phyloP scores from a whole-genome alignment of 2,888 invertebrate species.

The Caenorhabditis japonica region DNA sequence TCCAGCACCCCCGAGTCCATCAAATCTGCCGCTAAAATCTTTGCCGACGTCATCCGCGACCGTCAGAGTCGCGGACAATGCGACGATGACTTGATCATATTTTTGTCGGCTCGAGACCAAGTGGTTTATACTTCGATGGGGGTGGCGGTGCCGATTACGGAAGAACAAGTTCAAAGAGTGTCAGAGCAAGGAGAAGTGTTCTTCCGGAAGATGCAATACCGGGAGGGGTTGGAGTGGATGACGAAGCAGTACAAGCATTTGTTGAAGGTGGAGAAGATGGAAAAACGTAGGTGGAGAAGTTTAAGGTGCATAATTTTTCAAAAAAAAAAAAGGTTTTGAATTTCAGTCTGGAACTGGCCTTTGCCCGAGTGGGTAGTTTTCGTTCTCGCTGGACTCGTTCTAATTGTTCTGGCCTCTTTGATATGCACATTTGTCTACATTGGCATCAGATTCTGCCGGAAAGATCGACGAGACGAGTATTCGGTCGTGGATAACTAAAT shows the following conservation, averaged over 20 bases:
- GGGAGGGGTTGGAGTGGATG: slow-evolving; percentile 50
- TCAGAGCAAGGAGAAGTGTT: slow-evolving; percentile 43
- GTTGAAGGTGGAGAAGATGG: slow-evolving; percentile 27
- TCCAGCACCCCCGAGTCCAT: slow-evolving; percentile 44
- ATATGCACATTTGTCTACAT: slow-evolving; percentile 28
- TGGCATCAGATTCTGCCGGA: slow-evolving; percentile 21
- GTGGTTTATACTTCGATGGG: slow-evolving; percentile 54
- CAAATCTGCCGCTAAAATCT: slow-evolving; percentile 50
- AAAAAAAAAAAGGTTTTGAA: not conserved
- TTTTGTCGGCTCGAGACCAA: slow-evolving; percentile 52
- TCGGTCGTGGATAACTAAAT: slow-evolving; percentile 38
- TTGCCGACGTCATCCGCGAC: slow-evolving; percentile 53
- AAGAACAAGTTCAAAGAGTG: slow-evolving; percentile 13
- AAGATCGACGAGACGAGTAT: slow-evolving; percentile 35
- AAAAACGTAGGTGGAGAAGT: slow-evolving; percentile 16
- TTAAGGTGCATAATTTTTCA: not conserved
- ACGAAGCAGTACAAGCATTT: slow-evolving; percentile 37
- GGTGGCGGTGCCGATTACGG: slow-evolving; percentile 13
- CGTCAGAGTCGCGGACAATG: slow-evolving; percentile 58
- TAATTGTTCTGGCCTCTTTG: slow-evolving; percentile 25
- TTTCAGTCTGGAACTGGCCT: slow-evolving; percentile 52
- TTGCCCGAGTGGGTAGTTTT: slow-evolving; percentile 32
- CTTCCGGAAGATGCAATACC: slow-evolving; percentile 42
- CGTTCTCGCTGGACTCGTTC: slow-evolving; percentile 6
- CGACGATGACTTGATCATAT: slow-evolving; percentile 58